These are phyloP conservation scores for Falco cherrug DNA, from an alignment of 2,797 vertebrate genomes.

Conservation along the genomic window DNA sequence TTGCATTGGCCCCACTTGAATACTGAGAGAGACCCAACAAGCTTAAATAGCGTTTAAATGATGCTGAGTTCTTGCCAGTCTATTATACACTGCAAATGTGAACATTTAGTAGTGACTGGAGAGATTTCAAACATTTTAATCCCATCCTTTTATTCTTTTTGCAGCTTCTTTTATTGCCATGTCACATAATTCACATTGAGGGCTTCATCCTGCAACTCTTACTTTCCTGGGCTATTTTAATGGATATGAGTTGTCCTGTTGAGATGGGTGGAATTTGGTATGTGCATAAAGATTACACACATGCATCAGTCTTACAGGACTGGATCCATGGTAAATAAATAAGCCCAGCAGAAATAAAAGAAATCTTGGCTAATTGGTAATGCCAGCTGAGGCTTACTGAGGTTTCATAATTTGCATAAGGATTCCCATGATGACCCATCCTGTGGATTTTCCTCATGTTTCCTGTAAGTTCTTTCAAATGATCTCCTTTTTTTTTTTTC, in stretches of 20 bases:
- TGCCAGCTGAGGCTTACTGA: background rate
- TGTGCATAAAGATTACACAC: background rate
- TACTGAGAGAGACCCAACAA: background rate
- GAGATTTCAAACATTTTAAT: slow-evolving; percentile 7
- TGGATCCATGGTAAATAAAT: background rate
- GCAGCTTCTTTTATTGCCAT: background rate
- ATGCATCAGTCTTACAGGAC: background rate
- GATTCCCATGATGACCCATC: background rate
- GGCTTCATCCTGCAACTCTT: background rate
- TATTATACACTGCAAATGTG: background rate
- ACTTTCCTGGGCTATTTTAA: background rate
- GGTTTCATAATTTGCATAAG: background rate
- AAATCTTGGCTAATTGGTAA: background rate
- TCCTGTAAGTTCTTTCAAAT: background rate
- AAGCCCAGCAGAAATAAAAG: background rate
- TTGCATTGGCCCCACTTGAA: background rate
- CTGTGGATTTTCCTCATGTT: background rate
- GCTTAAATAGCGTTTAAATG: slow-evolving; percentile 9
- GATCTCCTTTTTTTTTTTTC: background rate
- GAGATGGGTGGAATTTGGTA: background rate
- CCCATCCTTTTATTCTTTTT: background rate
- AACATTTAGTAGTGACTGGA: background rate
- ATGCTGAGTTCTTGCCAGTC: background rate
- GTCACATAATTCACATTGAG: background rate
- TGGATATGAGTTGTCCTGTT: background rate